These are phyloP conservation scores for Cerastoderma edule DNA, from an alignment of 2,888 invertebrate genomes.

Conservation along the genomic window DNA sequence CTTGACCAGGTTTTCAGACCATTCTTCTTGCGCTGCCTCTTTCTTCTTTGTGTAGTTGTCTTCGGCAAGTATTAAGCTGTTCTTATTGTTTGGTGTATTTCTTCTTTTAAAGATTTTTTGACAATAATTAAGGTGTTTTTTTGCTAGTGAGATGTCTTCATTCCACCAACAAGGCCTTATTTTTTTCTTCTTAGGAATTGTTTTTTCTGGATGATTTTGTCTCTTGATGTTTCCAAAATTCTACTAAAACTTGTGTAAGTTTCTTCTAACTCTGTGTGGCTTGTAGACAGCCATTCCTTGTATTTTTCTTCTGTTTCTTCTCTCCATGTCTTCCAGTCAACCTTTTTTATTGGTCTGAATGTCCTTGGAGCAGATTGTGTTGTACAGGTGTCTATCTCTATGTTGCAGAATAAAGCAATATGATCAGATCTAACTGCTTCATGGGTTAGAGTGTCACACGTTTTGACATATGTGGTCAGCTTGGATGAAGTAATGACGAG, in stretches of 20 bases:
- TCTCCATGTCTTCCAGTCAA: no score
- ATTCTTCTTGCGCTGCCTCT: no score
- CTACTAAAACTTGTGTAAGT: background rate
- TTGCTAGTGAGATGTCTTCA: background rate
- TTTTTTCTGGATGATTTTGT: background rate
- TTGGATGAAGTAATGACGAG: background rate
- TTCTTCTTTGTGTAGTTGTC: background rate
- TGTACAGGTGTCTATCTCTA: background rate
- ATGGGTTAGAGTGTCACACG: constrained; percentile 10
- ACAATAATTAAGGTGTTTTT: background rate
- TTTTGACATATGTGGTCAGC: background rate
- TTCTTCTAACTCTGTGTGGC: no score
- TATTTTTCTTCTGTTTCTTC: no score
- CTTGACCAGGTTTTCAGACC: no score
- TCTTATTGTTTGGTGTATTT: background rate
- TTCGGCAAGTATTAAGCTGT: background rate
- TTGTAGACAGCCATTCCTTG: no score
- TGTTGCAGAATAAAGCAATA: background rate
- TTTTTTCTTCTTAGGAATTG: background rate
- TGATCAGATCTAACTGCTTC: constrained; percentile 9
- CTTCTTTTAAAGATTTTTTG: background rate
- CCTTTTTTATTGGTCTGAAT: background rate
- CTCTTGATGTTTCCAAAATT: background rate
- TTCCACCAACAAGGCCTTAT: constrained; percentile 1
- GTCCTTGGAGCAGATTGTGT: background rate